These are phyloP conservation scores for Cistogaster globosa DNA, from an alignment of 2,888 invertebrate species.

Conservation along the genomic window DNA sequence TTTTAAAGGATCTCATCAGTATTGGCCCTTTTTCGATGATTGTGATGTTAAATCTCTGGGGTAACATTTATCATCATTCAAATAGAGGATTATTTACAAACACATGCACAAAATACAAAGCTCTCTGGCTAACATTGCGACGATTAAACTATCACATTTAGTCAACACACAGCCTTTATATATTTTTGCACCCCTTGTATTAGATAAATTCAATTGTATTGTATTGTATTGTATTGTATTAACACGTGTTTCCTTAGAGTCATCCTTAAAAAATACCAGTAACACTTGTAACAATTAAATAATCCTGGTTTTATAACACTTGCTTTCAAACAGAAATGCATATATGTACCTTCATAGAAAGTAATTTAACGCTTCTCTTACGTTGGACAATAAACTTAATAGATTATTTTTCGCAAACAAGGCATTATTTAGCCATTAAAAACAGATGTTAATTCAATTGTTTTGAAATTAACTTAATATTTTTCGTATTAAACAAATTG, in stretches of 20 bases:
- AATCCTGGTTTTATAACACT: conserved; percentile 68
- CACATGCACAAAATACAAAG: conserved; percentile 77
- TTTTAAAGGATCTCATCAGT: neutral
- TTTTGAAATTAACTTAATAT: conserved; percentile 70
- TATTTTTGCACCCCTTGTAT: conserved; percentile 39
- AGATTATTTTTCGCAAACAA: neutral
- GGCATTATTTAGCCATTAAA: conserved; percentile 36
- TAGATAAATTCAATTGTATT: conserved; percentile 60
- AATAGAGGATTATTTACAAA: conserved; percentile 80
- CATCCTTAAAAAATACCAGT: conserved; percentile 33
- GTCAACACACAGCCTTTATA: conserved; percentile 36
- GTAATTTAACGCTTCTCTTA: conserved; percentile 80
- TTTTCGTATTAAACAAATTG: conserved; percentile 44
- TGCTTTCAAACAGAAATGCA: conserved; percentile 30
- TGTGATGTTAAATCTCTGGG: conserved; percentile 80
- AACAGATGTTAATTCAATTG: conserved; percentile 75
- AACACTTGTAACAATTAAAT: conserved; percentile 67
- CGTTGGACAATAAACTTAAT: conserved; percentile 64
- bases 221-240: no score
- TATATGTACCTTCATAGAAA: conserved; percentile 61
- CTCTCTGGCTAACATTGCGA: conserved; percentile 70
- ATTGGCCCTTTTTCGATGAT: conserved; percentile 74
- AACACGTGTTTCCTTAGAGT: conserved; percentile 74
- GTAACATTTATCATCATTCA: conserved; percentile 82
- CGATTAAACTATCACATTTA: conserved; percentile 55